Evolutionary conservation across 2,113 vertebrate species (phyloP).

Genomic region (Lonchura striata): DNA sequence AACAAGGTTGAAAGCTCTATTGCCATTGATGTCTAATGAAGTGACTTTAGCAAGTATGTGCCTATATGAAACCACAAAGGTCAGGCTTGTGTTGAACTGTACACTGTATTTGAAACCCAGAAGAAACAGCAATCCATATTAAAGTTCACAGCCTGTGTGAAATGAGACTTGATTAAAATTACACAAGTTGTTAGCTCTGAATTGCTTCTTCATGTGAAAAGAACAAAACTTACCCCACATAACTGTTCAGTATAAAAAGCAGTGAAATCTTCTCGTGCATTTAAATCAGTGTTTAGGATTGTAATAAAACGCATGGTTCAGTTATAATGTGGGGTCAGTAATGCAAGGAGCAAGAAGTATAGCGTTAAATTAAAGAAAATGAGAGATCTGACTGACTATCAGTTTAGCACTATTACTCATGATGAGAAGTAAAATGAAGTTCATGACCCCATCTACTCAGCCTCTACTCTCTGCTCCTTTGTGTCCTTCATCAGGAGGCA

Average conservation of each 20-base stretch:
- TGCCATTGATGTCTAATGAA: neutral
- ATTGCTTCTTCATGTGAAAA: slow-evolving; percentile 1
- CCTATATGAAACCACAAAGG: neutral
- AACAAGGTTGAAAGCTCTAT: neutral
- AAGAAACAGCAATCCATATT: neutral
- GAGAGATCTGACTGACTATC: slow-evolving; percentile 56
- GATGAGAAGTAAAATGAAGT: slow-evolving; percentile 60
- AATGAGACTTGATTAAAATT: slow-evolving; percentile 51
- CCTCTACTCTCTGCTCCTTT: slow-evolving; percentile 18
- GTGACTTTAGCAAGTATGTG: neutral
- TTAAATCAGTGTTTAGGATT: slow-evolving; percentile 42
- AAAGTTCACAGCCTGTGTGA: slow-evolving; percentile 23
- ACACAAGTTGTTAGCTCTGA: slow-evolving; percentile 28
- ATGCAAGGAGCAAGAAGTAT: slow-evolving; percentile 53
- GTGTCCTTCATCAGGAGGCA: slow-evolving; percentile 36
- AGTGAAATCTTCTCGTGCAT: slow-evolving; percentile 18
- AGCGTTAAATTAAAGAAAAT: slow-evolving; percentile 66
- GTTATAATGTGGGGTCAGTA: slow-evolving; percentile 56
- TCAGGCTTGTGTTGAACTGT: slow-evolving; percentile 7
- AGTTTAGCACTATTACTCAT: slow-evolving; percentile 60
- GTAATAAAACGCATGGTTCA: slow-evolving; percentile 33
- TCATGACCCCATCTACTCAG: slow-evolving; percentile 45
- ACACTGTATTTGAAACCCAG: neutral
- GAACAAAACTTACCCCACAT: neutral
- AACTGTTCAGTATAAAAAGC: neutral